Base-by-base conservation (phyloP, 2,797 vertebrate species). In the Amazonetta brasiliensis region DNA sequence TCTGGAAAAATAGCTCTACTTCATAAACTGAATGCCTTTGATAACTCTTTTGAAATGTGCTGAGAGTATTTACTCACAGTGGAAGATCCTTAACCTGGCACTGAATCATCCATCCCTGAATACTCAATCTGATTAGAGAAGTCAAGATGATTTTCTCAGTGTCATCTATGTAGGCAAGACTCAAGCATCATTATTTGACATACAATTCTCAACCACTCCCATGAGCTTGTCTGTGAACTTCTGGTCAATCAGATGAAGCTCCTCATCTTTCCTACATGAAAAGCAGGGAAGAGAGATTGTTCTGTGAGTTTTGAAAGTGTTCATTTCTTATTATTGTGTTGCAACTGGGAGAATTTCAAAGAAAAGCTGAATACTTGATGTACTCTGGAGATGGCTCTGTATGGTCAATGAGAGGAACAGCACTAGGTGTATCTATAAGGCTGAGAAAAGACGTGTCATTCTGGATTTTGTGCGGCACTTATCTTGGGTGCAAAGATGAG, bases 1-100 rank as follows among this genome's bases (percentile, higher is more conserved):
- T 41, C 16, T 0, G 2, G 9, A 11, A 76, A 69, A 31, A 43
- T 2, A 68, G 4, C 14, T 92, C 4, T 12, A 4, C 3, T 52
- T 71, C 2, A 12, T 46, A 50, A 89, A n/a, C 3, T 6, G 6
- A 59, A 39, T 35, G 41, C 3, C 46, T 35, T 89, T 79, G 30
- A 12, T 58, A 25, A 20, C 25, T 63, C 48, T 90, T 48, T 60
- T 67, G 43, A 80, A 35, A 7, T 7, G 7, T 12, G 4, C 3
- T 35, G 50, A 60, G 67, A 6, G 7, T n/a, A 35, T 54, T 46
- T 39, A 26, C 50, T 19, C 48, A 59, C 21, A 41, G 12, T 41
- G 33, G 69, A 84, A 91, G 67, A 37, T 76, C 44, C 54, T 80
- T 37, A 69, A 26, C 22, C 46, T 83, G 60, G 12, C 39, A 85